Percentiles rank a stretch among this genome's conserved stretches.
Conservation (phyloP, 2,797 vertebrate genomes). For the Serranus cabrilla region DNA sequence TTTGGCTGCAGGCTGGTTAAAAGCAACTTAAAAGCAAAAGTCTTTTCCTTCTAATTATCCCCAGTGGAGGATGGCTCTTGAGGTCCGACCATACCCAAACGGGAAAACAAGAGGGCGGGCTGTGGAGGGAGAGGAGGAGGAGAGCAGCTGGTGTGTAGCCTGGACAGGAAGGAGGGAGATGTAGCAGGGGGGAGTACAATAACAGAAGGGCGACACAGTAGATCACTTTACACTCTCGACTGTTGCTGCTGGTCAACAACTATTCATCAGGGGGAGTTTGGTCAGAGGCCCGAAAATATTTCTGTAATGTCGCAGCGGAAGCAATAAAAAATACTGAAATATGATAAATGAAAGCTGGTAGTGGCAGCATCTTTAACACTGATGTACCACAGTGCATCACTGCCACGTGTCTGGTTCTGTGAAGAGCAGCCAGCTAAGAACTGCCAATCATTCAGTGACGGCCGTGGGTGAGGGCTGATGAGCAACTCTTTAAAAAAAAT, state of each 20-base stretch:
- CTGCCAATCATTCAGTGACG: neutral
- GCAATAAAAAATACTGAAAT: neutral
- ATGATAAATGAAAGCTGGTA: neutral
- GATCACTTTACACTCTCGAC: slow-evolving; percentile 63
- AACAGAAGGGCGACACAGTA: slow-evolving; percentile 52
- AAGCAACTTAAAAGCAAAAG: slow-evolving; percentile 36
- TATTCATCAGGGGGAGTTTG: slow-evolving; percentile 19
- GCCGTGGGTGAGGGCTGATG: neutral
- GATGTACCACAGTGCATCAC: neutral
- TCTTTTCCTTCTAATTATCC: slow-evolving; percentile 65
- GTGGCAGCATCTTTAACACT: neutral
- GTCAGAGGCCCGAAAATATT: slow-evolving; percentile 5
- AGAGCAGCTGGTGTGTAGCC: slow-evolving; percentile 67
- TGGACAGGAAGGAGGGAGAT: slow-evolving; percentile 38
- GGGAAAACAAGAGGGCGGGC: slow-evolving; percentile 55
- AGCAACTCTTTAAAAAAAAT: neutral
- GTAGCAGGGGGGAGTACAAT: slow-evolving; percentile 14
- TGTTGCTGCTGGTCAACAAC: slow-evolving; percentile 38
- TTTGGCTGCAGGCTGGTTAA: slow-evolving; percentile 35
- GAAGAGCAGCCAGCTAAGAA: neutral
- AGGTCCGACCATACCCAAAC: slow-evolving; percentile 37
- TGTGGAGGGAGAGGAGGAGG: slow-evolving; percentile 5
- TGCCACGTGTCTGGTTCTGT: too few species aligned
- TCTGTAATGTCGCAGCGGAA: neutral
- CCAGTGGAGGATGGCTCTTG: slow-evolving; percentile 46